phyloP scores from a whole-genome alignment of 2,113 vertebrate genomes.

The Falco punctatus region DNA sequence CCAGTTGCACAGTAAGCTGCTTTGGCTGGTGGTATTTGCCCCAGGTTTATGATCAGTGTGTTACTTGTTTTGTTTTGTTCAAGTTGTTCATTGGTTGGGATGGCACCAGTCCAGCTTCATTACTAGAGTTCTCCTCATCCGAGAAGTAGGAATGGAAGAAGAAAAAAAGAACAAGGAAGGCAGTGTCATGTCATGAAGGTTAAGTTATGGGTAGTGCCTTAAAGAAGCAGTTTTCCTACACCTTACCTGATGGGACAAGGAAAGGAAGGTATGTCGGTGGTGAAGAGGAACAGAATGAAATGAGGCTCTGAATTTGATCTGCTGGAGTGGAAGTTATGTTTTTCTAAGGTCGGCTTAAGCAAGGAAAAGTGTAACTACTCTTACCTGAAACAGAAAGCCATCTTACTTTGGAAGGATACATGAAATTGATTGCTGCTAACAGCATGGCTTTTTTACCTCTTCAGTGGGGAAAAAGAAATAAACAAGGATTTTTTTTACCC shows the following conservation, averaged over 20 bases:
- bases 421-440: background rate
- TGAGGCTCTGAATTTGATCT: background rate
- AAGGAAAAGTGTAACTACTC: background rate
- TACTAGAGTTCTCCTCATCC: background rate
- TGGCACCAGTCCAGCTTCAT: background rate
- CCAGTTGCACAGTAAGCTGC: background rate
- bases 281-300: background rate
- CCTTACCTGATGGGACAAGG: background rate
- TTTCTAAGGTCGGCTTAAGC: background rate
- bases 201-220: background rate
- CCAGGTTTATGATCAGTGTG: background rate
- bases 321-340: background rate
- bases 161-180: background rate
- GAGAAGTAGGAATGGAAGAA: background rate
- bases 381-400: background rate
- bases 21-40: background rate
- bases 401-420: background rate
- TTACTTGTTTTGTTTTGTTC: background rate
- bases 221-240: background rate
- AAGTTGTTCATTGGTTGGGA: background rate
- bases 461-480: background rate
- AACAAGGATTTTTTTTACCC: background rate
- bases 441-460: background rate
- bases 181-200: background rate
- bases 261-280: background rate